phyloP scores from a whole-genome alignment of 2,113 vertebrate species.

The Pogonocichla stellata region DNA sequence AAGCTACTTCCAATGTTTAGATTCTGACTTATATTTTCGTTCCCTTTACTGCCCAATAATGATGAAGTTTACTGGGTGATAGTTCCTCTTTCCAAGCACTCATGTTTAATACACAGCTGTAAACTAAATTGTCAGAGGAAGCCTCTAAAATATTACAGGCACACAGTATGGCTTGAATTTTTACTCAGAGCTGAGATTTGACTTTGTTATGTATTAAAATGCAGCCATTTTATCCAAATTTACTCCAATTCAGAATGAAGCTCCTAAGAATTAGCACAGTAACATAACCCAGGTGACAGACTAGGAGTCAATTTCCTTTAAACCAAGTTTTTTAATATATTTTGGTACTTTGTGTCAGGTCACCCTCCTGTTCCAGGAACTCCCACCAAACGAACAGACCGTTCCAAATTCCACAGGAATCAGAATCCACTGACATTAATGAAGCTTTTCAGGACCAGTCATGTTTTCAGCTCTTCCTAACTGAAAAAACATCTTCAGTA shows the following conservation, averaged over 20 bases:
- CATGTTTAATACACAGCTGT: background rate
- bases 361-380: background rate
- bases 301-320: background rate
- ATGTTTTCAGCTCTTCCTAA: slow-evolving; percentile 20
- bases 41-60: slow-evolving; percentile 4
- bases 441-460: slow-evolving; percentile 23
- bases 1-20: background rate
- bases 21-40: background rate
- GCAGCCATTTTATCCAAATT: background rate
- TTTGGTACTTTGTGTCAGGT: background rate
- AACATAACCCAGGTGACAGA: background rate
- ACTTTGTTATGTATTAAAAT: background rate
- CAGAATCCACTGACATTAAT: background rate
- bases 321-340: background rate
- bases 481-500: slow-evolving; percentile 47
- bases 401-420: background rate
- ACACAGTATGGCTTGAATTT: background rate
- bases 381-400: background rate
- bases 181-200: background rate
- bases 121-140: background rate
- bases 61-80: background rate
- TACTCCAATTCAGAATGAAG: background rate
- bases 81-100: background rate
- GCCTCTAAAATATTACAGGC: background rate
- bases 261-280: background rate